Evolutionary conservation across 2,888 invertebrate genomes (phyloP), one percentile per base, ranked within the genome.

Genomic region (Drosophila setosimentum): DNA sequence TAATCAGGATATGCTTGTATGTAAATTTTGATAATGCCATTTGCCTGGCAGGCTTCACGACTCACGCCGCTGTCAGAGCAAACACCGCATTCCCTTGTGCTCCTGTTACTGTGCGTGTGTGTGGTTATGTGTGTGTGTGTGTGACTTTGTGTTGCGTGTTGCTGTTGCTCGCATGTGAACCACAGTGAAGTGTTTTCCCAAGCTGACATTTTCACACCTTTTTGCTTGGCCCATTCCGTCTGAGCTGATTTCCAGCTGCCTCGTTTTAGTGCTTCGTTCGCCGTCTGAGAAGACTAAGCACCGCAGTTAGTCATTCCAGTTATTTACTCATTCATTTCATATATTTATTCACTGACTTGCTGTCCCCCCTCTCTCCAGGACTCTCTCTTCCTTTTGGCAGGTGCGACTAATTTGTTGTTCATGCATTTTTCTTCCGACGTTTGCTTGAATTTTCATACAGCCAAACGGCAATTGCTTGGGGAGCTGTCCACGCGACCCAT

Each of bases 21-120:
- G 90, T 87, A 89, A 87, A 87, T 87, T 87, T 87, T 90, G 87
- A 87, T 90, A 87, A 88, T 87, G 89, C 90, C 75, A 89, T 87
- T 87, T 87, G 76, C 61, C 78, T 65, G 78, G 45, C 76, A 74
- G 72, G 76, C 69, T 74, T 60, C 49, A 68, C 62, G 59, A 53
- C 49, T 67, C 40, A 45, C 7, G 37, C 37, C 53, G 10, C 55
- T 50, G 32, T 27, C 13, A 29, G 13, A 18, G 53, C 53, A 53
- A 21, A 53, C 53, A 24, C 32, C 53, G 33, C 3, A 24, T 32
- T 16, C 53, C 24, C n/a, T 58, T 27, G 11, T 53, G 51, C 29
- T 33, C 37, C n/a, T 30, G 3, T 11, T 18, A 10, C 27, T 49
- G 27, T 18, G 21, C 21, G 24, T 45, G 16, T n/a, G 60, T 35